These are phyloP conservation scores for Acrobasis suavella DNA, from an alignment of 2,888 invertebrate genomes.

Conservation along the genomic window DNA sequence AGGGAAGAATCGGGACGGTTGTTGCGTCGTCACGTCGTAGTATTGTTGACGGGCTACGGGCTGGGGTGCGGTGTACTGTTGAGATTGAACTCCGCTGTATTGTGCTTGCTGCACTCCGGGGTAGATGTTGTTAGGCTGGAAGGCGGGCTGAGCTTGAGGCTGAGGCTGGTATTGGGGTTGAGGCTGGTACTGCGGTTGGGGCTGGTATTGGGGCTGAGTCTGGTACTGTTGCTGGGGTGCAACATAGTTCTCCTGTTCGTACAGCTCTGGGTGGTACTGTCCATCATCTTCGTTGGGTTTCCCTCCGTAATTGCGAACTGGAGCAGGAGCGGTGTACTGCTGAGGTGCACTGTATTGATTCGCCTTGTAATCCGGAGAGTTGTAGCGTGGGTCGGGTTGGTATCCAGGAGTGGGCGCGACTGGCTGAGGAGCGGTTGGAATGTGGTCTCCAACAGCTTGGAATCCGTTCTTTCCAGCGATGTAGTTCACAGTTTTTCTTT, in stretches of 20 bases:
- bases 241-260: constrained; percentile 72
- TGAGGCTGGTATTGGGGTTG: constrained; percentile 60
- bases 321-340: constrained; percentile 76
- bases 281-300: constrained; percentile 77
- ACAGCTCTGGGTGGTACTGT: constrained; percentile 78
- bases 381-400: constrained; percentile 80
- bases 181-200: constrained; percentile 61
- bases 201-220: constrained; percentile 57
- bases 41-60: constrained; percentile 71
- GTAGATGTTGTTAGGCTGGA: constrained; percentile 73
- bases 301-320: constrained; percentile 70
- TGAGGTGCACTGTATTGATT: constrained; percentile 75
- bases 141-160: constrained; percentile 60
- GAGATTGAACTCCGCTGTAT: constrained; percentile 70
- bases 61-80: constrained; percentile 58
- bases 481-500: constrained; percentile 90
- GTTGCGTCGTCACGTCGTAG: constrained; percentile 84
- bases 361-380: constrained; percentile 76
- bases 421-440: constrained; percentile 85
- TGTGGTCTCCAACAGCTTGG: constrained; percentile 91
- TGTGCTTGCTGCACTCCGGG: constrained; percentile 75
- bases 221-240: constrained; percentile 65
- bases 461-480: constrained; percentile 93
- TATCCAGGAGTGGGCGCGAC: constrained; percentile 81
- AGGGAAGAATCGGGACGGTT: constrained; percentile 89